These are phyloP conservation scores for Gila orcuttii DNA, from an alignment of 2,113 vertebrate genomes.

Conservation along the genomic window DNA sequence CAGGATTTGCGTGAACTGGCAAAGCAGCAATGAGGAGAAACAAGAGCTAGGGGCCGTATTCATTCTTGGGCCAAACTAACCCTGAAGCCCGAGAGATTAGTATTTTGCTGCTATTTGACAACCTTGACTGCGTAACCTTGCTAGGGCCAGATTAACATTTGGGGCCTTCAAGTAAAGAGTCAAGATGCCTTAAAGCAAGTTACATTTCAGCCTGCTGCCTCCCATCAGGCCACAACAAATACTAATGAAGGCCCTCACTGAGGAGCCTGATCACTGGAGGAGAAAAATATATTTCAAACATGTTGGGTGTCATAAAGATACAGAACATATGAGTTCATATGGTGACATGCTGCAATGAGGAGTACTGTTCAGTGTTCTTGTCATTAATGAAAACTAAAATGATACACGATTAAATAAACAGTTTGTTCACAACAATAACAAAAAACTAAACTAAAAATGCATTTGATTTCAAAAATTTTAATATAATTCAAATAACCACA, in stretches of 20 bases:
- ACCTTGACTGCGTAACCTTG: conserved; percentile 77
- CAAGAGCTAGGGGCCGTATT: conserved; percentile 56
- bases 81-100: conserved; percentile 73
- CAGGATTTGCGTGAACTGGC: conserved; percentile 58
- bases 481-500: too few species aligned
- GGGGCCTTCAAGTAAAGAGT: conserved; percentile 65
- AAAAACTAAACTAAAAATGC: not conserved
- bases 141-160: conserved; percentile 76
- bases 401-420: not conserved
- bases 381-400: not conserved
- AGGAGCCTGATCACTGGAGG: conserved; percentile 66
- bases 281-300: conserved; percentile 71
- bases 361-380: not conserved
- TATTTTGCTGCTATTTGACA: conserved; percentile 73
- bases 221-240: conserved; percentile 67
- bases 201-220: conserved; percentile 63
- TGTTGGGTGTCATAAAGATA: conserved; percentile 68
- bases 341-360: not conserved
- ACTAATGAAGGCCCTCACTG: conserved; percentile 65
- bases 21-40: conserved; percentile 60
- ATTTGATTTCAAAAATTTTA: not conserved
- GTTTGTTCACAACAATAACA: not conserved
- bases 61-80: conserved; percentile 70
- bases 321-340: conserved; percentile 46
- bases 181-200: conserved; percentile 75